Evolutionary conservation across 2,888 invertebrate genomes (phyloP).

Genomic region (Priapulus caudatus): DNA sequence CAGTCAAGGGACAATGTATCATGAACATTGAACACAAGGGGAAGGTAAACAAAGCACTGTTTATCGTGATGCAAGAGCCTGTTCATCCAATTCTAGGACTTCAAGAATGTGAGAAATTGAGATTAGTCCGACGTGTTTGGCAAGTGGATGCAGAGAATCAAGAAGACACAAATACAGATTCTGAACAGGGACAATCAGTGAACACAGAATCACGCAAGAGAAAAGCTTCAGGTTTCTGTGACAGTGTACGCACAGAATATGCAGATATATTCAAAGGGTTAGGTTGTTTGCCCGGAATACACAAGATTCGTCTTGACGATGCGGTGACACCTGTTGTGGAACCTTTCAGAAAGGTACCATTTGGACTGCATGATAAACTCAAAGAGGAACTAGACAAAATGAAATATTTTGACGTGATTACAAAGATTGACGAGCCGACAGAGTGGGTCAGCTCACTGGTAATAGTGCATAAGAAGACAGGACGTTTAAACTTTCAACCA

Average conservation of each 20-base stretch:
- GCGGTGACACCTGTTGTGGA: constrained; percentile 15
- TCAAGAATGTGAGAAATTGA: background rate
- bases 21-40: background rate
- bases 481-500: constrained; percentile 21
- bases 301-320: constrained; percentile 13
- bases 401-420: constrained; percentile 9
- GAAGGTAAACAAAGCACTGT: background rate
- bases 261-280: constrained; percentile 18
- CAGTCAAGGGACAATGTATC: background rate
- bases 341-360: constrained; percentile 9
- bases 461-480: constrained; percentile 11
- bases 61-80: background rate
- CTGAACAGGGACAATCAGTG: no score
- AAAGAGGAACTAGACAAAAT: constrained; percentile 5
- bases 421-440: constrained; percentile 5
- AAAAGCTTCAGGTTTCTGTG: no score
- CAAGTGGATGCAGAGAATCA: no score
- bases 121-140: background rate
- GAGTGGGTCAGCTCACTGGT: constrained; percentile 14
- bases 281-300: constrained; percentile 16
- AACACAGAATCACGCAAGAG: no score
- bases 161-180: no score
- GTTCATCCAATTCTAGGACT: background rate
- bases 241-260: no score
- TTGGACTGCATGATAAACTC: constrained; percentile 13